phyloP scores from a whole-genome alignment of 2,113 vertebrate species.

The Phrynosoma platyrhinos region DNA sequence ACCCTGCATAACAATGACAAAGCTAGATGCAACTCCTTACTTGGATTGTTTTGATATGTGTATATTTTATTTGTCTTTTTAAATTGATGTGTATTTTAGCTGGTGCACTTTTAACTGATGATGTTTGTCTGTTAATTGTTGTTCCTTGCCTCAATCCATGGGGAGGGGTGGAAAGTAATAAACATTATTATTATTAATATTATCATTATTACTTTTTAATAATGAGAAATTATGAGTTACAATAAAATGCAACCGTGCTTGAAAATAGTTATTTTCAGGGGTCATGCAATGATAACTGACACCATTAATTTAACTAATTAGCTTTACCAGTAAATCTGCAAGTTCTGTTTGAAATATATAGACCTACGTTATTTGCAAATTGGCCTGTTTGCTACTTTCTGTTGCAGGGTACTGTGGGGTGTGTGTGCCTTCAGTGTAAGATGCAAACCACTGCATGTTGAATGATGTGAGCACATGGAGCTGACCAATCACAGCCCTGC shows the following conservation, averaged over 20 bases:
- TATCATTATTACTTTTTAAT: neutral
- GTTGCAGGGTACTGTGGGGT: neutral
- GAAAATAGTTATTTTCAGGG: neutral
- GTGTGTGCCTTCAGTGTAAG: neutral
- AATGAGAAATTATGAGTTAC: neutral
- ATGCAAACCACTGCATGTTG: neutral
- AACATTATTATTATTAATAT: no score
- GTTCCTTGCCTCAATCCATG: no score
- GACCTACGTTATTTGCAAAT: neutral
- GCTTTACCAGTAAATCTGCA: neutral
- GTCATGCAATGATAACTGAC: neutral
- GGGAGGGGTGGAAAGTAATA: no score
- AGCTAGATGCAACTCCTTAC: no score
- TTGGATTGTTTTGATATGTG: no score
- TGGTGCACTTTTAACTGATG: no score
- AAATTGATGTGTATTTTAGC: no score
- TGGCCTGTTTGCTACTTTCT: neutral
- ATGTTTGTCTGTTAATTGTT: no score
- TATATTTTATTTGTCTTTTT: no score
- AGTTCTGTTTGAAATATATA: neutral
- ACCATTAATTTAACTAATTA: neutral
- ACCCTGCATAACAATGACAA: no score
- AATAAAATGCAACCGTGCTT: neutral
- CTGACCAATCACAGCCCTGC: neutral
- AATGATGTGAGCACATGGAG: neutral